These are phyloP conservation scores for Etheostoma perlongum DNA, from an alignment of 2,797 vertebrate species.

Conservation along the genomic window DNA sequence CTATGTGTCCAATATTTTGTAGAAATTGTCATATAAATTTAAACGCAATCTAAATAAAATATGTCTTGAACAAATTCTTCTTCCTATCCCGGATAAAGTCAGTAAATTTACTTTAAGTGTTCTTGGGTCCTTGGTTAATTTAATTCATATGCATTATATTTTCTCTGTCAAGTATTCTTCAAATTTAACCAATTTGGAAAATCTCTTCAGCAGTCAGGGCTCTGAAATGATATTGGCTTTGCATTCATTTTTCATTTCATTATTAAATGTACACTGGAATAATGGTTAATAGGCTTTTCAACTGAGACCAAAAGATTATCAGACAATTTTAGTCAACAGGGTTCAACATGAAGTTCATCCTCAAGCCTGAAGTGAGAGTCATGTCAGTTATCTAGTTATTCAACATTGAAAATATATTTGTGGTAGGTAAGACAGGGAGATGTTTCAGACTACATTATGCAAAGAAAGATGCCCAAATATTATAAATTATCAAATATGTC, in stretches of 20 bases:
- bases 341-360: not conserved
- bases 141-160: conserved; percentile 79
- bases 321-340: not conserved
- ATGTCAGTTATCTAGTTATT: not conserved
- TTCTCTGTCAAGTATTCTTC: conserved; percentile 73
- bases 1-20: conserved; percentile 38
- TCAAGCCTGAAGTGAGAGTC: not conserved
- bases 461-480: too few species aligned
- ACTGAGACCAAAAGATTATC: conserved; percentile 3
- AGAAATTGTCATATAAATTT: conserved; percentile 69
- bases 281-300: conserved; percentile 15
- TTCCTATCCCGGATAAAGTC: conserved; percentile 47
- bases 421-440: not conserved
- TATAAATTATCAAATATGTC: not conserved
- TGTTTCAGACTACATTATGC: too few species aligned
- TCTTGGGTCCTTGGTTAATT: conserved; percentile 62
- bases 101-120: conserved; percentile 57
- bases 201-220: conserved; percentile 51
- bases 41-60: conserved; percentile 61
- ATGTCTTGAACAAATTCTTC: conserved; percentile 61
- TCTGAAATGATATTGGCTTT: conserved; percentile 38
- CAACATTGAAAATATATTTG: not conserved
- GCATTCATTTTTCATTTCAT: conserved; percentile 36
- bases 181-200: conserved; percentile 59
- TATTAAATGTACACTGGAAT: conserved; percentile 24